Evolutionary conservation across 2,888 invertebrate genomes (phyloP).

Genomic region (Fragum fragum): DNA sequence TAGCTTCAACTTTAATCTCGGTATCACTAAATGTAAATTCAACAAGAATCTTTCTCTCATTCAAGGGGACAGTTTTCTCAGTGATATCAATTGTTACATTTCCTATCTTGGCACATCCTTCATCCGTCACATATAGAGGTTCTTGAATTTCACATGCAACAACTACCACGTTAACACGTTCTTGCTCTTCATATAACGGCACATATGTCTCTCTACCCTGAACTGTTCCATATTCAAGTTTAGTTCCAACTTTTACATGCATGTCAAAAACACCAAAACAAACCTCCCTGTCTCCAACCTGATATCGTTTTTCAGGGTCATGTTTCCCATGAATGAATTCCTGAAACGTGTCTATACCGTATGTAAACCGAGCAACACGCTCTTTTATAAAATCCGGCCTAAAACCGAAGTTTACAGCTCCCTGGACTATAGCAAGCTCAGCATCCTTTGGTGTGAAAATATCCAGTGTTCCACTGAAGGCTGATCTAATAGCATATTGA

Average conservation of each 20-base stretch:
- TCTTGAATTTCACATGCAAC: not conserved
- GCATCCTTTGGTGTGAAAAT: conserved; percentile 8
- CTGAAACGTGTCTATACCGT: not conserved
- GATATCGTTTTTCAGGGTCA: not conserved
- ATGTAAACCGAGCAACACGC: not conserved
- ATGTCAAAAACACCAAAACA: not conserved
- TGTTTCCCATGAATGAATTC: not conserved
- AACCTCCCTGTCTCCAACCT: not conserved
- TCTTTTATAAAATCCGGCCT: not conserved
- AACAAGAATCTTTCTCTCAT: not conserved
- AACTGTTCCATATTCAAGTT: not conserved
- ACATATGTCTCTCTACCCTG: not conserved
- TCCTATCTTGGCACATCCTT: not conserved
- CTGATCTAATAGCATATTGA: conserved; percentile 3
- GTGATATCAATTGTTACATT: not conserved
- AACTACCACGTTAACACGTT: not conserved
- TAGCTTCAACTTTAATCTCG: not conserved
- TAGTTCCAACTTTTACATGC: not conserved
- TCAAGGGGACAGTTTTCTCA: not conserved
- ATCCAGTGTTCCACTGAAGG: not conserved
- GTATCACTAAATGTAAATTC: conserved; percentile 5
- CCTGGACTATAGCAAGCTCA: not conserved
- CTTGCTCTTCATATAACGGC: not conserved
- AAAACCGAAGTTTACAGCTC: conserved; percentile 11
- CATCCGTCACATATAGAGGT: conserved; percentile 3